Evolutionary conservation across 2,888 invertebrate species (phyloP).

Genomic region (Drosophila subsilvestris): DNA sequence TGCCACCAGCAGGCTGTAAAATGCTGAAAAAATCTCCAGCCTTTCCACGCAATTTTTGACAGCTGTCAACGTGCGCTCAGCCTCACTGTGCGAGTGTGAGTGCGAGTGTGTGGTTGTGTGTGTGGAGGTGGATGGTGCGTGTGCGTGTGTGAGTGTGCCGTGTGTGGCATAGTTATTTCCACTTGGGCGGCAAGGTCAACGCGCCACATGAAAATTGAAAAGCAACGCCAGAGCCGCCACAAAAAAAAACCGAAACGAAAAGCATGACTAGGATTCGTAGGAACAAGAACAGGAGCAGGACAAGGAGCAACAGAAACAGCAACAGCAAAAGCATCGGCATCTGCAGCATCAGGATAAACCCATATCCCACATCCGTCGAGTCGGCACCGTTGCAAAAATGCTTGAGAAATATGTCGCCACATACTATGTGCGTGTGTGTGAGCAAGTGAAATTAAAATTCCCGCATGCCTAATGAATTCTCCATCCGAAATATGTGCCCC

Average conservation of each 20-base stretch:
- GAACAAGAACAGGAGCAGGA: conserved; percentile 17
- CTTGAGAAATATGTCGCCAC: conserved; percentile 79
- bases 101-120: conserved; percentile 38
- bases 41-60: conserved; percentile 60
- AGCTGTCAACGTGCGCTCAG: conserved; percentile 61
- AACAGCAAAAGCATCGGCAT: conserved; percentile 27
- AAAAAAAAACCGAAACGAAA: conserved; percentile 53
- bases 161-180: conserved; percentile 66
- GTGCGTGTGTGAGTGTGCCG: conserved; percentile 16
- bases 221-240: conserved; percentile 43
- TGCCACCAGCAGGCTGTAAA: conserved; percentile 22
- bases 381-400: conserved; percentile 62
- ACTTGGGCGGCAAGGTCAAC: conserved; percentile 71
- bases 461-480: conserved; percentile 77
- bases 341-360: conserved; percentile 43
- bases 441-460: conserved; percentile 78
- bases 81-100: conserved; percentile 33
- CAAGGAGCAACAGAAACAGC: conserved; percentile 18
- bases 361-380: conserved; percentile 51
- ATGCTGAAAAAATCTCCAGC: conserved; percentile 26
- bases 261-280: conserved; percentile 24
- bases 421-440: conserved; percentile 74
- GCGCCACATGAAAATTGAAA: conserved; percentile 71
- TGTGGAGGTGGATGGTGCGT: conserved; percentile 9
- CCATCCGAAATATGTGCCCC: conserved; percentile 23